Base-by-base conservation (phyloP, 2,888 invertebrate species). In the Amiota mariae region DNA sequence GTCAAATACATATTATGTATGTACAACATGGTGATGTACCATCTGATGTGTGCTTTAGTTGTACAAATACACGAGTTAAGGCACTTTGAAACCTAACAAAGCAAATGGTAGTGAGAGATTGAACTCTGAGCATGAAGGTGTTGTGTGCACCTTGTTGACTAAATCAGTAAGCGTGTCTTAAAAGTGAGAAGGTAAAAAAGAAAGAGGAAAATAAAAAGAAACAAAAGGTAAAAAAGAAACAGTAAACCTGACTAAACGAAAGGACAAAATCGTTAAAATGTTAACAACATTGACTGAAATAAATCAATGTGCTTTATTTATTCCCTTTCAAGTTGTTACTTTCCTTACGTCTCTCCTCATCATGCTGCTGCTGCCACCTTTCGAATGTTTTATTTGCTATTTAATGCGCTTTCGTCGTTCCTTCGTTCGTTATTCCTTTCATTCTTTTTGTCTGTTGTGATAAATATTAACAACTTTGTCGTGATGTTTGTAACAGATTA, bases 241-340 rank as follows among this genome's bases (percentile, higher is more conserved):
- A 6, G 6, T 49, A 54, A 18, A 72, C 67, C 64, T 71, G 64
- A 71, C 71, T 82, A 85, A 85, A 80, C 85, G 83, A 80, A 84
- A 84, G 85, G 84, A 84, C 86, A 84, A 85, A 85, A 85, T 84
- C 86, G 84, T 85, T 84, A 84, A 83, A 83, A 84, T 84, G 86
- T 84, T 84, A 84, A 84, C 86, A 84, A 85, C 86, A 84, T 81
- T 81, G 81, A 77, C 82, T 80, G 76, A 85, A 83, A 83, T 83
- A 83, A 83, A 83, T 83, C 85, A 83, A 83, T 85, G 83, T 82
- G 81, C 79, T 82, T 81, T 80, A 83, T 83, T 85, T 85, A 85
- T 83, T 80, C 79, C 84, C 85, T 80, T 82, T 85, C 80, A 84
- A 84, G 77, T 85, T 84, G 54, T n/a, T 51, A n/a, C 13, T 12